These are phyloP conservation scores for Erethizon dorsatum DNA, from an alignment of 2,797 vertebrate species.

Conservation along the genomic window DNA sequence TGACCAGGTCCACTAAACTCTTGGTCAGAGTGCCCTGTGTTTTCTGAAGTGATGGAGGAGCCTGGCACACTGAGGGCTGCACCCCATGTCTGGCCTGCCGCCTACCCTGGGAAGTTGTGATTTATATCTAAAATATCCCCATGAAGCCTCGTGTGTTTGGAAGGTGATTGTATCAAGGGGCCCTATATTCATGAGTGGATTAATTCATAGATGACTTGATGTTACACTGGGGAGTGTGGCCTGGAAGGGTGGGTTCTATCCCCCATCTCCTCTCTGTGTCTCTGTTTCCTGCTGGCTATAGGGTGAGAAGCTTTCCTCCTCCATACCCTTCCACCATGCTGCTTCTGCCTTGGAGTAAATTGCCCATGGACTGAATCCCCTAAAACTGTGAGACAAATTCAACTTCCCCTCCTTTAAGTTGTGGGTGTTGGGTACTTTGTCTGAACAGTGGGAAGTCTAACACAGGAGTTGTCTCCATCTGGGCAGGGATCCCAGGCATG, in stretches of 20 bases:
- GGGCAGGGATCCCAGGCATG: neutral
- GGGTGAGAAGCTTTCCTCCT: neutral
- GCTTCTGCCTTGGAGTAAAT: neutral
- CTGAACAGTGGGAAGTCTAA: neutral
- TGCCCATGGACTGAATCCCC: neutral
- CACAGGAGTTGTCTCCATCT: neutral
- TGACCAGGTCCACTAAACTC: neutral
- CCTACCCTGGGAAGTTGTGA: neutral
- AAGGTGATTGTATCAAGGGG: neutral
- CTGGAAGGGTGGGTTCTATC: neutral
- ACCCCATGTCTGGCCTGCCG: neutral
- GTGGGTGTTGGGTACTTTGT: neutral
- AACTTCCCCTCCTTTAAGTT: neutral
- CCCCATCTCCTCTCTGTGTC: neutral
- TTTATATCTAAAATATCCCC: neutral
- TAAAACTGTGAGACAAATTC: neutral
- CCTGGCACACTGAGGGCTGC: neutral
- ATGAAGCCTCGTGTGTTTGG: neutral
- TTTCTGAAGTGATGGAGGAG: neutral
- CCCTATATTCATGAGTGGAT: neutral
- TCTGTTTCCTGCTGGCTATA: neutral
- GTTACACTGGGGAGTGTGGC: neutral
- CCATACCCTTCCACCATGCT: neutral
- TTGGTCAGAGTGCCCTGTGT: neutral
- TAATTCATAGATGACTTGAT: neutral